These are phyloP conservation scores for Seladonia tumulorum DNA, from an alignment of 2,888 invertebrate species.

Conservation along the genomic window DNA sequence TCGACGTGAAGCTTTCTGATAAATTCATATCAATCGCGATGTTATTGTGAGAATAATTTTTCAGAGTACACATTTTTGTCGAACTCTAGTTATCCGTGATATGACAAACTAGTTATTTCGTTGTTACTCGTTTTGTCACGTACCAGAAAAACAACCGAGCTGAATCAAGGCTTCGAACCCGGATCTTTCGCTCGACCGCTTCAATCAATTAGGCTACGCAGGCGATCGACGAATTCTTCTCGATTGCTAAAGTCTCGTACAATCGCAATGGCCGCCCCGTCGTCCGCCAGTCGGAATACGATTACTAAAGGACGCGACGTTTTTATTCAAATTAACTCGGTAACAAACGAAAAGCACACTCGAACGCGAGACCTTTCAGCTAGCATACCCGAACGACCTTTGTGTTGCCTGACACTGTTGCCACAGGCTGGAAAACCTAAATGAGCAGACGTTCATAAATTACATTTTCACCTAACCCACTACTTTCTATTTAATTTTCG, in stretches of 20 bases:
- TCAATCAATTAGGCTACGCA: constrained; percentile 1
- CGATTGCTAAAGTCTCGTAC: constrained; percentile 4
- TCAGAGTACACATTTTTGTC: neutral
- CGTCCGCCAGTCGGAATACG: neutral
- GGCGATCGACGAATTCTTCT: neutral
- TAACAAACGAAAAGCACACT: neutral
- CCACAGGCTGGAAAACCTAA: neutral
- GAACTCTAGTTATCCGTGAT: neutral
- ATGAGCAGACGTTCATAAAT: neutral
- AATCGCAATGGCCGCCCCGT: neutral
- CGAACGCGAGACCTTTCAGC: neutral
- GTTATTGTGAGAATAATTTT: neutral
- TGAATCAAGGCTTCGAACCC: constrained; percentile 7
- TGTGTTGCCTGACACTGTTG: neutral
- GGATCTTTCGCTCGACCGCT: constrained; percentile 9
- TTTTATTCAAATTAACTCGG: constrained; percentile 1
- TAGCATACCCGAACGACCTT: neutral
- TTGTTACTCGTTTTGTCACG: neutral
- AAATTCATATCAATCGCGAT: neutral
- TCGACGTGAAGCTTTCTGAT: neutral
- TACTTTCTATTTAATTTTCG: too few species aligned
- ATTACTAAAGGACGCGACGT: neutral
- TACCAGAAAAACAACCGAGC: neutral
- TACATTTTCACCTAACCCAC: too few species aligned
- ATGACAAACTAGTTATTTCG: neutral